Evolutionary conservation across 1,140 invertebrate genomes (phyloP).

Genomic region (Bathynomus jamesi): DNA sequence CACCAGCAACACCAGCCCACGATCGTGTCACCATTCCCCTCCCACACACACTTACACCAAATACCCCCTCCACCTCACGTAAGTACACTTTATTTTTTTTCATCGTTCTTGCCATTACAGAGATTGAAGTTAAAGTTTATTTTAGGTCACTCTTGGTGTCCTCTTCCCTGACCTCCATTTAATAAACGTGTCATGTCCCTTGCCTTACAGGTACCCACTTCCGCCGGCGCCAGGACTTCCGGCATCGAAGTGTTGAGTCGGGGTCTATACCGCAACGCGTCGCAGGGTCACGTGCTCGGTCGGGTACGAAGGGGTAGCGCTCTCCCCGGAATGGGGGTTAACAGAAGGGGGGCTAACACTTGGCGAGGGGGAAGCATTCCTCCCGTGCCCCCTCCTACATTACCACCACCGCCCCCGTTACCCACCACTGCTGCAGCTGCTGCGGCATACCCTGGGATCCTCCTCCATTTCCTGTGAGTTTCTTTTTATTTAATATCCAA

Average conservation of each 20-base stretch:
- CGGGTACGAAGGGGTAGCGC: not conserved
- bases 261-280: not conserved
- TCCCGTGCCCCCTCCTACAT: slow-evolving; percentile 39
- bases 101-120: not conserved
- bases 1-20: not conserved
- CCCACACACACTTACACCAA: not conserved
- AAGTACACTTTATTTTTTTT: not conserved
- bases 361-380: slow-evolving; percentile 7
- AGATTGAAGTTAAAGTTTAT: too few species aligned
- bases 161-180: too few species aligned
- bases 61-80: not conserved
- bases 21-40: not conserved
- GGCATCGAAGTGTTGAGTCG: not conserved
- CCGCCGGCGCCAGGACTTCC: not conserved
- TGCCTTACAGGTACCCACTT: not conserved
- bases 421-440: slow-evolving; percentile 36
- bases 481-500: not conserved
- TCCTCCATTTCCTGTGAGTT: slow-evolving; percentile 70
- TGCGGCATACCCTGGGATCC: slow-evolving; percentile 52
- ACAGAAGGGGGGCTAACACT: not conserved
- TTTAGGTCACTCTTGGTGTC: too few species aligned
- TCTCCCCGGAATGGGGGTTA: not conserved
- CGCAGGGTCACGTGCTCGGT: not conserved
- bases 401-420: slow-evolving; percentile 41
- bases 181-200: too few species aligned